Evolutionary conservation across 2,888 invertebrate species (phyloP).

Genomic region (Phortica magna): DNA sequence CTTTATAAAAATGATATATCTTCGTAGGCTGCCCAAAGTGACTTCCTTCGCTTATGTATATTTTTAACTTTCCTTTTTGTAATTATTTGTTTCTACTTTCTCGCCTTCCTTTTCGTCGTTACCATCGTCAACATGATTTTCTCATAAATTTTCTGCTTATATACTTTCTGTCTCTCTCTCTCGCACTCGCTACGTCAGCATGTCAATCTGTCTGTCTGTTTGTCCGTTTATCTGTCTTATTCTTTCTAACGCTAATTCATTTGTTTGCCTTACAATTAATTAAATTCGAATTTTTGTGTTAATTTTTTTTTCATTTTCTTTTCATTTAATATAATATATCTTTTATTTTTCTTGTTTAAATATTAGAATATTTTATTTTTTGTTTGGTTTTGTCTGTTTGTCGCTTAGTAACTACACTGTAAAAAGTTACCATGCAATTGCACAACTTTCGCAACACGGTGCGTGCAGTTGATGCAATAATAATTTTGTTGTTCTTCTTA

Average conservation of each 20-base stretch:
- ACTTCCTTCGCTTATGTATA: conserved; percentile 3
- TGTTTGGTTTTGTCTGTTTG: not conserved
- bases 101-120: not conserved
- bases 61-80: not conserved
- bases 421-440: conserved; percentile 20
- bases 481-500: not conserved
- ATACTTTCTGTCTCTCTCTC: not conserved
- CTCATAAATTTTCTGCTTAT: not conserved
- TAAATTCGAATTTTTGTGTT: conserved; percentile 77
- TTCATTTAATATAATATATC: conserved; percentile 46
- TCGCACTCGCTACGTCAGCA: not conserved
- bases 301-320: conserved; percentile 61
- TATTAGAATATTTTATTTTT: conserved; percentile 38
- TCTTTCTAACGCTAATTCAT: conserved; percentile 57
- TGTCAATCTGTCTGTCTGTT: not conserved
- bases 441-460: conserved; percentile 21
- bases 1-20: conserved; percentile 41
- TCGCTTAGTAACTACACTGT: conserved; percentile 17
- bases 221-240: not conserved
- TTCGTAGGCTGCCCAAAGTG: conserved; percentile 11
- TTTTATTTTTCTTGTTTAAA: not conserved
- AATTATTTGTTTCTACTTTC: not conserved
- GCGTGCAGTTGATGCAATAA: not conserved
- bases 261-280: conserved; percentile 73
- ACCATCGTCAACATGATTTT: not conserved